These are phyloP conservation scores for Echiichthys vipera DNA, from an alignment of 2,797 vertebrate genomes.

Conservation along the genomic window DNA sequence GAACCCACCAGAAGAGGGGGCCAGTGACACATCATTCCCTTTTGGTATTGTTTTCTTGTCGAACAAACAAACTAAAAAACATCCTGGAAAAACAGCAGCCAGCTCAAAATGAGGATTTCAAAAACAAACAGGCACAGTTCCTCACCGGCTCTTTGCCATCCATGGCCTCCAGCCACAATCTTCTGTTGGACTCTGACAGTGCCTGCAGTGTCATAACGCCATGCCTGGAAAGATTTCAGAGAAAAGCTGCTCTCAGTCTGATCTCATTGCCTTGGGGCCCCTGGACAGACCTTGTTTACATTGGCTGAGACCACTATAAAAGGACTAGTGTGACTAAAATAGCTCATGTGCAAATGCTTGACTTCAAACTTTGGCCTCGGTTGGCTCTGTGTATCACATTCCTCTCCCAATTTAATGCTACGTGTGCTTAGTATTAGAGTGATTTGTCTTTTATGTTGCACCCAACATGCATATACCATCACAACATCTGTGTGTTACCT, in stretches of 20 bases:
- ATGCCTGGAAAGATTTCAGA: constrained; percentile 85
- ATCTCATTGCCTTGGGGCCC: constrained; percentile 64
- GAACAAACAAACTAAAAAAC: constrained; percentile 21
- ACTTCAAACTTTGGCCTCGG: constrained; percentile 63
- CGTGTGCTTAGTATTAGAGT: constrained; percentile 53
- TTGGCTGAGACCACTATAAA: constrained; percentile 71
- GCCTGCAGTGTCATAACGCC: constrained; percentile 97
- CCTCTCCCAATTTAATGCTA: constrained; percentile 60
- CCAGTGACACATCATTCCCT: constrained; percentile 33
- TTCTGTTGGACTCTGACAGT: constrained; percentile 95
- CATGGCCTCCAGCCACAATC: constrained; percentile 98
- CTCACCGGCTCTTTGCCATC: constrained; percentile 99
- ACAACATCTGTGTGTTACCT: constrained; percentile 21
- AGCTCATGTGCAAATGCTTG: constrained; percentile 69
- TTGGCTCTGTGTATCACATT: constrained; percentile 58
- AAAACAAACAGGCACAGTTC: constrained; percentile 48
- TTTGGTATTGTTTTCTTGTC: constrained; percentile 5
- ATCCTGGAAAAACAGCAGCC: constrained; percentile 27
- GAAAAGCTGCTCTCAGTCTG: constrained; percentile 75
- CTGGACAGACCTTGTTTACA: constrained; percentile 71
- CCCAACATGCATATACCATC: constrained; percentile 66
- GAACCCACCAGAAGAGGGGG: constrained; percentile 66
- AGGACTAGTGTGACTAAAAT: constrained; percentile 74
- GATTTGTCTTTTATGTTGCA: constrained; percentile 45
- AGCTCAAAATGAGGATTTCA: constrained; percentile 44